Evolutionary conservation across 2,113 vertebrate genomes (phyloP).

Genomic region (Lethenteron camtschaticum): DNA sequence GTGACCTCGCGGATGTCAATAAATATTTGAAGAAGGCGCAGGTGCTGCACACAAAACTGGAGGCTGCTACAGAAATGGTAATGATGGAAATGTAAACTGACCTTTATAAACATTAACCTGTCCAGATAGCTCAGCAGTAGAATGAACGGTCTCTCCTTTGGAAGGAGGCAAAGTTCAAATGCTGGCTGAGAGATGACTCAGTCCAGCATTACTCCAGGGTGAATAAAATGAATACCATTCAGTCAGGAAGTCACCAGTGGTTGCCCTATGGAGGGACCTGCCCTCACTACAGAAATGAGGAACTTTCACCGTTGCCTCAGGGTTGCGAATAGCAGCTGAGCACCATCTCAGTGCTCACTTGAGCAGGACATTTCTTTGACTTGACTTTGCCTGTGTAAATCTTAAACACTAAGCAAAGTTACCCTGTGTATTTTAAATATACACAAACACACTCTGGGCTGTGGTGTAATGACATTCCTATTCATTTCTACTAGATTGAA

Average conservation of each 20-base stretch:
- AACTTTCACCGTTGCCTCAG: neutral
- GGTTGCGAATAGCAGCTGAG: neutral
- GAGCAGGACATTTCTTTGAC: no score
- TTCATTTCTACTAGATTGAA: conserved; percentile 31
- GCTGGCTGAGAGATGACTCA: neutral
- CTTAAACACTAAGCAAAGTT: no score
- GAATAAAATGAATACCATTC: neutral
- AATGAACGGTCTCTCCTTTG: neutral
- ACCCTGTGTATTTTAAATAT: neutral
- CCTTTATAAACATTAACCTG: neutral
- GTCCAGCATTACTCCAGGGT: neutral
- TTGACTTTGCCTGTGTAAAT: no score
- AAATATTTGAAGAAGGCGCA: conserved; percentile 51
- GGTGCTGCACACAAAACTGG: conserved; percentile 32
- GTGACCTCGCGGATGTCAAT: conserved; percentile 31
- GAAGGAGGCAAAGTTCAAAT: neutral
- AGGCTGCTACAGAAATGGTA: conserved; percentile 43
- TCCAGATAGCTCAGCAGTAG: neutral
- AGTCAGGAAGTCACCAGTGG: neutral
- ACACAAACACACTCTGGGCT: neutral
- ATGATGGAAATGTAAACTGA: neutral
- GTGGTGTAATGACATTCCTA: neutral
- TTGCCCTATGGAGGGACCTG: neutral
- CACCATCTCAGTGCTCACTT: neutral
- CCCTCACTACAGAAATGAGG: no score